Base-by-base conservation (phyloP, 2,888 invertebrate species). In the Cynaeus angustus region DNA sequence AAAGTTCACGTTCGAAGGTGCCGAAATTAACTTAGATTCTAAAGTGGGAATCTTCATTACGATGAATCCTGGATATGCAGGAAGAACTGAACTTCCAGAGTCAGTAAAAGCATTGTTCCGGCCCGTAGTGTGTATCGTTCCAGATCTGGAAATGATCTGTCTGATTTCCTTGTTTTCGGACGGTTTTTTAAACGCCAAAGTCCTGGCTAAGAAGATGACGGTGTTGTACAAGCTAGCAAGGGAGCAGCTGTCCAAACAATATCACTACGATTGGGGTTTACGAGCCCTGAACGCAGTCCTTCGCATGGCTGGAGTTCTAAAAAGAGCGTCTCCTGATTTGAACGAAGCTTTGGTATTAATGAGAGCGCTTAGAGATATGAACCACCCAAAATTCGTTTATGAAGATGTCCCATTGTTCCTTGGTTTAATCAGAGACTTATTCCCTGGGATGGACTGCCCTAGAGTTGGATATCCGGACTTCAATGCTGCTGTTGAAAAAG, bases 41-140 rank as follows among this genome's bases (percentile, higher is more conserved):
- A 95, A 96, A 86, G 93, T 96, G 10, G 97, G 97, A 0, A 93
- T 97, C 72, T 98, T 97, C 85, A 95, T 97, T 64, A 97, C 97
- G 0, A 97, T 97, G 96, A 97, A 97, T 86, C 96, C 96, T 0
- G 96, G 96, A 0, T 96, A 97, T 81, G 95, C 96, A 0, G 96
- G 96, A 0, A 90, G 96, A 65, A 96, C 96, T 0, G 96, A 97
- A 81, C 86, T 98, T 28, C 97, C 97, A 0, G 97, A 97, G 84
- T 95, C 95, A 0, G 95, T 97, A 5, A 97, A 97, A 83, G 94
- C 95, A 0, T 86, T 96, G 28, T 97, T 97, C 84, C 88, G 97
- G 7, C 97, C 97, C 0, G 96, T 97, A 1, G 95, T 96, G 0
- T 97, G 97, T 83, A 95, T 97, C 70, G 90, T 95, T 45, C 97